Base-by-base conservation (phyloP, 2,797 vertebrate species). In the Parauchenoglanis ngamensis region DNA sequence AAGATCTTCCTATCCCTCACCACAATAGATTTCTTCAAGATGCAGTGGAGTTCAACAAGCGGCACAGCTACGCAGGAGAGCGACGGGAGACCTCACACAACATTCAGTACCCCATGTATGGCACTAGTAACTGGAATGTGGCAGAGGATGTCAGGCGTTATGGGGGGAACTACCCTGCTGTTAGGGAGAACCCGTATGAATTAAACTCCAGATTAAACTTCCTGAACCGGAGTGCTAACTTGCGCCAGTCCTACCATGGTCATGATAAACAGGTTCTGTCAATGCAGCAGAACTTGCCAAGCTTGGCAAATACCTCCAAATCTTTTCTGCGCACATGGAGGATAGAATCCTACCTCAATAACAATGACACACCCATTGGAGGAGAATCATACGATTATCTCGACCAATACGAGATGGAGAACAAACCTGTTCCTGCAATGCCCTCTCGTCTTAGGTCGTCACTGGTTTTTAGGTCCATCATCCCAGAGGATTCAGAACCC, bases 1-100 rank as follows among this genome's bases (percentile, higher is more conserved):
- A 90, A 68, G 89, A 91, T 59, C 77, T 87, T 13, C 85, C 68
- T 0, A 87, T 94, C 52, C 94, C 95, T 78, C 90, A 94, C 49
- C 94, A 96, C 44, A 93, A 94, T 65, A 94, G 95, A 44, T 93
- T 94, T 76, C 90, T 93, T 88, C 96, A 94, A 57, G 97, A 98
- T 75, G 87, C 91, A 3, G 94, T 92, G 35, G 95, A 96, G 85
- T 97, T 95, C 88, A 95, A 96, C 92, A 99, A 99, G 94, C 95
- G 98, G 79, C 98, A 99, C 85, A 99, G 98, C 90, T 99, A 99
- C 28, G 98, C 98, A 5, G 98, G 98, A 0, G 98, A 99, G 86
- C 95, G 94, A 83, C 94, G 96, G 46, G 97, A 98, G 88, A 94
- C 89, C 52, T 89, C 95, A 0, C 96, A 94, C 77, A 81, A 95